Percentiles rank a stretch among this genome's conserved stretches.
Evolutionary conservation across 2,113 vertebrate genomes (phyloP).

Genomic region (Ctenodactylus gundi): DNA sequence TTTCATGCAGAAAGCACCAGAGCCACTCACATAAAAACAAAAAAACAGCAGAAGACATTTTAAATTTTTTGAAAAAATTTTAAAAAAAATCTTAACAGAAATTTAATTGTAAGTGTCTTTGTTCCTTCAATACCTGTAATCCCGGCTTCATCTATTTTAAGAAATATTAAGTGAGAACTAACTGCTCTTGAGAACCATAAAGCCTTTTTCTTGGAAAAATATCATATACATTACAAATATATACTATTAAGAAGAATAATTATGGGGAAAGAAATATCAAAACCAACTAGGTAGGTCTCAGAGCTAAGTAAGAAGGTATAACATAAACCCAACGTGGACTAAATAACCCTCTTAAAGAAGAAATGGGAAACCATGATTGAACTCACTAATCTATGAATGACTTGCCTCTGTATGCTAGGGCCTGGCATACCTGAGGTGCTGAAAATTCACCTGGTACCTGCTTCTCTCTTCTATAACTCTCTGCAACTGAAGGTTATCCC

Average conservation of each 20-base stretch:
- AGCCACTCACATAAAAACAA: neutral
- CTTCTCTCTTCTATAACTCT: neutral
- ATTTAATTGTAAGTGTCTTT: slow-evolving; percentile 32
- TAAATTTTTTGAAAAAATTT: neutral
- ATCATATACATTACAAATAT: too few relatives aligned
- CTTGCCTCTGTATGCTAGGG: neutral
- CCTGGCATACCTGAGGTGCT: neutral
- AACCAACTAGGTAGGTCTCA: slow-evolving; percentile 21
- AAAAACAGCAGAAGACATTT: neutral
- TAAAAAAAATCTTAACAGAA: slow-evolving; percentile 9
- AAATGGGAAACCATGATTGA: neutral
- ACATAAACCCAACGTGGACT: neutral
- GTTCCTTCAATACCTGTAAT: slow-evolving; percentile 19
- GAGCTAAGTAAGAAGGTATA: slow-evolving; percentile 14
- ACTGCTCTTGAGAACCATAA: slow-evolving; percentile 29
- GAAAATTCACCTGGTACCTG: neutral
- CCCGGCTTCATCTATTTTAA: slow-evolving; percentile 36
- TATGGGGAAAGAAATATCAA: slow-evolving; percentile 60
- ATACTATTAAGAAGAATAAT: too few relatives aligned
- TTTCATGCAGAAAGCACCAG: neutral
- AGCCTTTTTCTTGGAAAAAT: too few relatives aligned
- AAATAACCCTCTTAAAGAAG: slow-evolving; percentile 1
- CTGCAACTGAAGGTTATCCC: neutral
- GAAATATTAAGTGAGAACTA: slow-evolving; percentile 48
- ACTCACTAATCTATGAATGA: neutral